These are phyloP conservation scores for Hippopotamus amphibius DNA, from an alignment of 2,113 vertebrate species.

Conservation along the genomic window DNA sequence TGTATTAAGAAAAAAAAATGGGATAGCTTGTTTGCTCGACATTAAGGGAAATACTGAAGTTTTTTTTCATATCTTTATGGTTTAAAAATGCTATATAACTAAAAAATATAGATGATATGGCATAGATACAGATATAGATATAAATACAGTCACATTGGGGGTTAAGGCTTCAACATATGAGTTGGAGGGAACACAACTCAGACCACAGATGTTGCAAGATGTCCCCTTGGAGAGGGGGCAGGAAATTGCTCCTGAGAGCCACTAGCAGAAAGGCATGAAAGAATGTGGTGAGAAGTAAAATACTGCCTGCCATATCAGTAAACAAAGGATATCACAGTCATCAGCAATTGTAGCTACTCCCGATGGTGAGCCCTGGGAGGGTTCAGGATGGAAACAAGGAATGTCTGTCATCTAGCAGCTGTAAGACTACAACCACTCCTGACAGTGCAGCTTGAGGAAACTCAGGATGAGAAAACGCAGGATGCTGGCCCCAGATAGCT, in stretches of 20 bases:
- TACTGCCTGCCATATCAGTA: not conserved
- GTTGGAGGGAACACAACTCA: not conserved
- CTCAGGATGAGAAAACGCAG: not conserved
- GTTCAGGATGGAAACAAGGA: not conserved
- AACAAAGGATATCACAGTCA: not conserved
- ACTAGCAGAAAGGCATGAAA: not conserved
- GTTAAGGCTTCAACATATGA: not conserved
- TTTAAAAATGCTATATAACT: not conserved
- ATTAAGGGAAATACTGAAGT: not conserved
- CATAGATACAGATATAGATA: not conserved
- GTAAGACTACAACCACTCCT: not conserved
- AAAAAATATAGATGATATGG: not conserved
- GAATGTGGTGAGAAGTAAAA: not conserved
- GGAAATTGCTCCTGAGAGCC: not conserved
- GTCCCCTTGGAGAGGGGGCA: not conserved
- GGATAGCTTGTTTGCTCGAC: not conserved
- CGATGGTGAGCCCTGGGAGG: not conserved
- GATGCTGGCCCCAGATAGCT: not conserved
- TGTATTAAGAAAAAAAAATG: not conserved
- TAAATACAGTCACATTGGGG: not conserved
- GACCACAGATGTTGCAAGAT: not conserved
- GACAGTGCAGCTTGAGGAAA: not conserved
- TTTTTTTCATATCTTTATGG: not conserved
- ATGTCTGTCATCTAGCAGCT: not conserved
- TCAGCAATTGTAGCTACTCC: not conserved